These are phyloP conservation scores for Pelobates fuscus DNA, from an alignment of 2,113 vertebrate genomes.

Conservation along the genomic window DNA sequence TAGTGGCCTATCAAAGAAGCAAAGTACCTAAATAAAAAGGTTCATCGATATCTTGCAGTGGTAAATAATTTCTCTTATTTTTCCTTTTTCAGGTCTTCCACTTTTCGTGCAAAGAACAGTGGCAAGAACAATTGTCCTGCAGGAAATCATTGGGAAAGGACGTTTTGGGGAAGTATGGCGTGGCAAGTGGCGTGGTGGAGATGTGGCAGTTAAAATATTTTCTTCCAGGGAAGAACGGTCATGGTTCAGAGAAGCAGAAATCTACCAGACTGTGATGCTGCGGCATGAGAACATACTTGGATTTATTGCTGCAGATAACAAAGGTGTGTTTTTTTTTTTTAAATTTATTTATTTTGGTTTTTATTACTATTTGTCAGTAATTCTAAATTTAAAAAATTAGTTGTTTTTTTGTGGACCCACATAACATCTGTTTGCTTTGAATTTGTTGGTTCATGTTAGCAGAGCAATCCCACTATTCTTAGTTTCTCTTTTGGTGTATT, in stretches of 20 bases:
- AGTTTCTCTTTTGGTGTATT: too few species aligned
- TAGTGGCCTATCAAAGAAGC: too few species aligned
- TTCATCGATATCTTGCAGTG: background rate
- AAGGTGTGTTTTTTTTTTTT: too few species aligned
- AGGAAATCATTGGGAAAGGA: constrained; percentile 97
- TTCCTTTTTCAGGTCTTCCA: constrained; percentile 76
- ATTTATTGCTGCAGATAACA: constrained; percentile 96
- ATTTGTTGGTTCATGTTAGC: too few species aligned
- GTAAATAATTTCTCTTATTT: accelerated
- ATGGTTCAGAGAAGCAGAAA: constrained; percentile 97
- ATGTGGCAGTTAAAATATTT: constrained; percentile 97
- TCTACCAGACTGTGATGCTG: constrained; percentile 97
- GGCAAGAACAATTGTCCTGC: constrained; percentile 93
- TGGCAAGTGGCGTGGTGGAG: constrained; percentile 91
- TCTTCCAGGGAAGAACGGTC: constrained; percentile 96
- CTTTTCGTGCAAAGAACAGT: constrained; percentile 95
- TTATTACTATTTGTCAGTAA: accelerated
- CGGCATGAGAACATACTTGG: constrained; percentile 96
- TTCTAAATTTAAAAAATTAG: too few species aligned
- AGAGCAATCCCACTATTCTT: too few species aligned
- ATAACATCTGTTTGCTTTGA: too few species aligned
- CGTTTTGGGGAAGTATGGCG: constrained; percentile 98
- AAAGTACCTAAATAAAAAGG: too few species aligned
- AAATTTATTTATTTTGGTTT: background rate
- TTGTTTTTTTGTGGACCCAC: too few species aligned